Evolutionary conservation across 2,113 vertebrate species (phyloP).

Genomic region (Gallinago media): DNA sequence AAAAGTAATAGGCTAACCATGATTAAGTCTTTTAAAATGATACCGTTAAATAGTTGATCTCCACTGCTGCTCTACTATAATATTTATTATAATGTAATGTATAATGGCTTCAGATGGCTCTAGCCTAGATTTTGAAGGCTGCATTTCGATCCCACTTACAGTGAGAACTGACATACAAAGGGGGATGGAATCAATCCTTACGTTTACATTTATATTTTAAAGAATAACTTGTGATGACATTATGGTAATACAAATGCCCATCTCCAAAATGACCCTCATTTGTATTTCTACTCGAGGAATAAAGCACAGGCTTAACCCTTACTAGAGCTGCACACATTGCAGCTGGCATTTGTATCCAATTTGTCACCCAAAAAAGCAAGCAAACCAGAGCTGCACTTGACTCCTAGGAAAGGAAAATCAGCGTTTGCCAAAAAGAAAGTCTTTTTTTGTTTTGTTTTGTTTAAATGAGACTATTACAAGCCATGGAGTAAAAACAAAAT

Average conservation of each 20-base stretch:
- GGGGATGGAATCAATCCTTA: background rate
- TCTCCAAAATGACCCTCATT: background rate
- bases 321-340: background rate
- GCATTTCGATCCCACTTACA: background rate
- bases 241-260: background rate
- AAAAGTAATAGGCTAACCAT: slow-evolving; percentile 8
- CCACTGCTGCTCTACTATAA: background rate
- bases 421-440: background rate
- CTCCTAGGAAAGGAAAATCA: background rate
- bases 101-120: slow-evolving; percentile 44
- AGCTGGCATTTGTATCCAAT: background rate
- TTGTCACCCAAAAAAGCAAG: background rate
- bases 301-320: background rate
- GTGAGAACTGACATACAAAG: background rate
- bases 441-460: background rate
- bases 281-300: background rate
- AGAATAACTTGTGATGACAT: background rate
- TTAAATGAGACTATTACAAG: slow-evolving; percentile 53
- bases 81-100: slow-evolving; percentile 43
- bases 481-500: slow-evolving; percentile 37
- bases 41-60: slow-evolving; percentile 46
- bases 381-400: background rate
- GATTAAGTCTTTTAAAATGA: slow-evolving; percentile 34
- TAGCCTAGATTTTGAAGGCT: background rate
- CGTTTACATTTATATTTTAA: slow-evolving; percentile 4